Evolutionary conservation across 1,140 invertebrate species (phyloP).

Genomic region (Drosophila prosaltans): DNA sequence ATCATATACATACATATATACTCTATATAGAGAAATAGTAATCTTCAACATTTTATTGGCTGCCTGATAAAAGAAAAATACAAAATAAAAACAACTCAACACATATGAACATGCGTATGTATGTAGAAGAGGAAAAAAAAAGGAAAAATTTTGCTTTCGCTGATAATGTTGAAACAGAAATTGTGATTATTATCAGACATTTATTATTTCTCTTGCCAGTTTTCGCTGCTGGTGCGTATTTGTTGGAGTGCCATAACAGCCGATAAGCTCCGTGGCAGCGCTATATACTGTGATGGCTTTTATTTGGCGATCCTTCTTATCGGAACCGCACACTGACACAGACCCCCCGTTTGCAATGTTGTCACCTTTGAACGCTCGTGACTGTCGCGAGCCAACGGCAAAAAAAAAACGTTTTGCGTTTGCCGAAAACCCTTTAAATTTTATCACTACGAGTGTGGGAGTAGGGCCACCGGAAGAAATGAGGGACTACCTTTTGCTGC

Average conservation of each 20-base stretch:
- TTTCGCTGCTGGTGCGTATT: slow-evolving; percentile 25
- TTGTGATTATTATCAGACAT: slow-evolving; percentile 59
- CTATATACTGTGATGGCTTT: slow-evolving; percentile 21
- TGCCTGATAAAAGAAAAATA: slow-evolving; percentile 47
- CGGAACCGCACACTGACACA: slow-evolving; percentile 34
- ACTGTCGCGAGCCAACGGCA: slow-evolving; percentile 36
- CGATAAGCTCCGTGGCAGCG: slow-evolving; percentile 48
- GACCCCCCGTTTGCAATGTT: slow-evolving; percentile 33
- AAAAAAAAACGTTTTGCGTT: slow-evolving; percentile 1
- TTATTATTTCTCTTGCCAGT: slow-evolving; percentile 58
- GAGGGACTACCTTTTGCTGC: too few relatives aligned
- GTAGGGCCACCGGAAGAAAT: not conserved
- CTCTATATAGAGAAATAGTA: slow-evolving; percentile 46
- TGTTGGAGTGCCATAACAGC: slow-evolving; percentile 49
- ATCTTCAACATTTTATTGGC: slow-evolving; percentile 61
- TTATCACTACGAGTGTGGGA: not conserved
- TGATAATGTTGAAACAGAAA: slow-evolving; percentile 54
- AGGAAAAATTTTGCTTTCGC: slow-evolving; percentile 25
- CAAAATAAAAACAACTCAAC: not conserved
- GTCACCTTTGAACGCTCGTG: slow-evolving; percentile 51
- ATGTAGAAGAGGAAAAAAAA: slow-evolving; percentile 14
- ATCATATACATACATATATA: not conserved
- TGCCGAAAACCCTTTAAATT: slow-evolving; percentile 1
- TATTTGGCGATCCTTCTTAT: slow-evolving; percentile 30
- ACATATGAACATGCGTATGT: too few relatives aligned